These are phyloP conservation scores for Neoaliturus tenellus DNA, from an alignment of 2,888 invertebrate species.

Conservation along the genomic window DNA sequence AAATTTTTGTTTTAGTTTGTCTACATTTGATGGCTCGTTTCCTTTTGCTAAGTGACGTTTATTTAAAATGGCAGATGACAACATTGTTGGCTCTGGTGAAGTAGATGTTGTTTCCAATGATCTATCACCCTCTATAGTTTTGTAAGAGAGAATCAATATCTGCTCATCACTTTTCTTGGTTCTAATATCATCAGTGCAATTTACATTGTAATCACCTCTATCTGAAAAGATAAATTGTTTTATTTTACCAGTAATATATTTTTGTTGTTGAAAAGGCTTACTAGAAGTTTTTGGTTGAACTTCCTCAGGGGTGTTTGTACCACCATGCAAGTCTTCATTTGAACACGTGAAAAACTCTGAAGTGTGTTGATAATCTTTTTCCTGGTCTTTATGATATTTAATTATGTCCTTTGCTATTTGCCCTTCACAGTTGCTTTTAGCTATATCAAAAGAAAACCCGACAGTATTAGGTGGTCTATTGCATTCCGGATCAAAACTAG, in stretches of 20 bases:
- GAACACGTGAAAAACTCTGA: too few species aligned
- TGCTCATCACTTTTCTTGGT: background rate
- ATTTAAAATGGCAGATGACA: slow-evolving; percentile 19
- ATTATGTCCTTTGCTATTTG: too few species aligned
- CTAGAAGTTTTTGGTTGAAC: too few species aligned
- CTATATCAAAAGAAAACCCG: background rate
- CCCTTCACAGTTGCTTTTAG: background rate
- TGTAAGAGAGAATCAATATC: background rate
- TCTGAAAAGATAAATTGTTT: slow-evolving; percentile 25
- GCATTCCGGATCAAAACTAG: too few species aligned
- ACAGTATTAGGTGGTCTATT: too few species aligned
- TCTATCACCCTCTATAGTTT: background rate
- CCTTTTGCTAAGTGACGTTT: background rate
- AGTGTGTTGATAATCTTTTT: too few species aligned
- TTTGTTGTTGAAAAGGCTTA: too few species aligned
- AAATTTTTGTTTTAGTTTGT: background rate
- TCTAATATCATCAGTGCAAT: background rate
- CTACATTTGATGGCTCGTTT: background rate
- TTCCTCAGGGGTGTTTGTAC: too few species aligned
- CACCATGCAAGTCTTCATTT: too few species aligned
- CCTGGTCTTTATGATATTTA: too few species aligned
- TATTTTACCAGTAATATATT: slow-evolving; percentile 35
- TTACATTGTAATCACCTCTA: background rate
- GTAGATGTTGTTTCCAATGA: background rate
- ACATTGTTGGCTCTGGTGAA: slow-evolving; percentile 7